Percentiles rank a stretch among this genome's conserved stretches.
phyloP scores from a whole-genome alignment of 2,888 invertebrate species.

The Allygus modestus region DNA sequence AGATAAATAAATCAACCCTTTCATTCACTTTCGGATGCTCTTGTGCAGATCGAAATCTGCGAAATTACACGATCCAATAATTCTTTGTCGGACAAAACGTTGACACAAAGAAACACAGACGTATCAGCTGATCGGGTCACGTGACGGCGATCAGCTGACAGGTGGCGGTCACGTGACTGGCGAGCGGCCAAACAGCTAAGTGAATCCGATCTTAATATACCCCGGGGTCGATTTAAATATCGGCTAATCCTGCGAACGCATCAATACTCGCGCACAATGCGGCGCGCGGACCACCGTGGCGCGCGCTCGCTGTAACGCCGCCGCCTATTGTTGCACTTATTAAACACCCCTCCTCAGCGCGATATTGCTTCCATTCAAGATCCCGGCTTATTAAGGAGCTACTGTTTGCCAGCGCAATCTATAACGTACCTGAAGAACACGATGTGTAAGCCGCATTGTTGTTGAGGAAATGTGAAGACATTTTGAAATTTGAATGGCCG shows the following conservation, averaged over 20 bases:
- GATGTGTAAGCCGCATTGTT: too few relatives aligned
- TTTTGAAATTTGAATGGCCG: too few relatives aligned
- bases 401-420: background rate
- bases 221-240: constrained; percentile 50
- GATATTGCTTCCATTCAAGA: constrained; percentile 46
- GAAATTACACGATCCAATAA: background rate
- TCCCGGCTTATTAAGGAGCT: constrained; percentile 12
- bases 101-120: background rate
- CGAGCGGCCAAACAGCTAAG: constrained; percentile 45
- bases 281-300: background rate
- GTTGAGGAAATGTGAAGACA: too few relatives aligned
- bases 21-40: too few relatives aligned
- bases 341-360: constrained; percentile 34
- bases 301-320: background rate
- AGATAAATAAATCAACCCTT: too few relatives aligned
- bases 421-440: background rate
- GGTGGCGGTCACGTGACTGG: constrained; percentile 44
- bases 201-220: constrained; percentile 57
- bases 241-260: constrained; percentile 55
- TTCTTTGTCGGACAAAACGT: background rate
- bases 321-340: constrained; percentile 33
- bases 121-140: constrained; percentile 43
- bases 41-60: background rate
- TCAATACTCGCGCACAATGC: constrained; percentile 57
- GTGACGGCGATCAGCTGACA: constrained; percentile 39